These are phyloP conservation scores for Parotia lawesii DNA, from an alignment of 2,113 vertebrate species.

Conservation along the genomic window DNA sequence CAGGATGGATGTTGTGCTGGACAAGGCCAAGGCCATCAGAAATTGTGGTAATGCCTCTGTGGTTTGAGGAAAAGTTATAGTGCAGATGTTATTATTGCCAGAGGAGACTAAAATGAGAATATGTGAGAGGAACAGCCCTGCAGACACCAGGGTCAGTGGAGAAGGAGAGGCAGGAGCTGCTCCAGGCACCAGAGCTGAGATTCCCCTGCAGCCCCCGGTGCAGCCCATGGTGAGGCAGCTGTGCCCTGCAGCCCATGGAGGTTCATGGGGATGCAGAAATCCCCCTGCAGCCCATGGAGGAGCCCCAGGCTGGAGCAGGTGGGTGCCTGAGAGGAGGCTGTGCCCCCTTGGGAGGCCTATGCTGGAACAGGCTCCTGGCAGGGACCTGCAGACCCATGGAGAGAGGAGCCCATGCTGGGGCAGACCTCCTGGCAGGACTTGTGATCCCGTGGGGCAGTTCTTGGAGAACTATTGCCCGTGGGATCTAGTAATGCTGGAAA, in stretches of 20 bases:
- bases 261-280: background rate
- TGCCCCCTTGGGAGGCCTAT: background rate
- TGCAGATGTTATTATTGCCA: background rate
- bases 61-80: background rate
- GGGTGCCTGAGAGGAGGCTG: background rate
- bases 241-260: background rate
- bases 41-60: background rate
- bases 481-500: no score
- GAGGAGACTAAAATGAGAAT: background rate
- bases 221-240: background rate
- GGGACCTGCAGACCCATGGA: background rate
- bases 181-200: background rate
- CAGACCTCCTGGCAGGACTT: background rate
- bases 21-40: background rate
- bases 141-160: background rate
- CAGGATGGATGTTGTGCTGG: background rate
- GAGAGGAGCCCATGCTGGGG: background rate
- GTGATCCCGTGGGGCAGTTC: background rate
- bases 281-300: rapidly evolving
- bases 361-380: background rate
- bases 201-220: background rate
- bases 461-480: rapidly evolving
- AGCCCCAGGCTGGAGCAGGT: background rate
- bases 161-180: background rate
- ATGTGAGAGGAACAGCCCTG: background rate